Conservation (phyloP, 2,113 vertebrate species). For the Gymnogyps californianus region DNA sequence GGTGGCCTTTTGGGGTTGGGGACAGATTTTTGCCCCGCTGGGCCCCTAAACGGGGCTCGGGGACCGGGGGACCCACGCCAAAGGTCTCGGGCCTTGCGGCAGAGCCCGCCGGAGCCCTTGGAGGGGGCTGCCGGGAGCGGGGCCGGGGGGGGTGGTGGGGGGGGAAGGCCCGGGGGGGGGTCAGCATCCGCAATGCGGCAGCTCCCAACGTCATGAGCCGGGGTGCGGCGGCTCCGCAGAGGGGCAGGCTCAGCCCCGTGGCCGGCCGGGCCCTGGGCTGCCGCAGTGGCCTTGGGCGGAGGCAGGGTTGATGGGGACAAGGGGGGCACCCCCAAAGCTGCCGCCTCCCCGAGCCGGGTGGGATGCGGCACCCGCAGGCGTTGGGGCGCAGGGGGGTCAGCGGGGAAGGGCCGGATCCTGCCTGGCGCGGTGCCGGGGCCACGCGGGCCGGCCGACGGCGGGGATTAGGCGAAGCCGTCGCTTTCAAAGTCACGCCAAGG, state of each 20-base stretch:
- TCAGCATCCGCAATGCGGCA: slow-evolving; percentile 48
- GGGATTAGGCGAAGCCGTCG: neutral
- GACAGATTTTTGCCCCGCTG: rapidly evolving
- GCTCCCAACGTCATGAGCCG: slow-evolving; percentile 20
- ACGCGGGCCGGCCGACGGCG: neutral
- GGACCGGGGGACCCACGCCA: rapidly evolving
- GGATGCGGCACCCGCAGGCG: neutral
- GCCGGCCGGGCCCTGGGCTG: neutral
- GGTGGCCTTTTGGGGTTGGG: rapidly evolving
- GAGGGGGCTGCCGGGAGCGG: neutral
- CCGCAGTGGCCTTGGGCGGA: neutral
- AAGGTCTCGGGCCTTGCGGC: neutral
- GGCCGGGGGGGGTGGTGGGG: neutral
- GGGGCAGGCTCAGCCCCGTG: neutral
- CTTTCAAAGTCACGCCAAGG: neutral
- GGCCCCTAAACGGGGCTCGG: rapidly evolving
- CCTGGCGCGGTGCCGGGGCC: neutral
- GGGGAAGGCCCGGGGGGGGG: neutral
- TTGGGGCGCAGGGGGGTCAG: neutral
- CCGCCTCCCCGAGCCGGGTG: neutral
- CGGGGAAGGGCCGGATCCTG: neutral
- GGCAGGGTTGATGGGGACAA: neutral
- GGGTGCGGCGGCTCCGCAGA: slow-evolving; percentile 29
- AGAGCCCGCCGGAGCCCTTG: neutral
- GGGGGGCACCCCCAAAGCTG: neutral